Evolutionary conservation across 2,113 vertebrate species (phyloP), one percentile per base, ranked within the genome.

Genomic region (Notiomystis cincta): DNA sequence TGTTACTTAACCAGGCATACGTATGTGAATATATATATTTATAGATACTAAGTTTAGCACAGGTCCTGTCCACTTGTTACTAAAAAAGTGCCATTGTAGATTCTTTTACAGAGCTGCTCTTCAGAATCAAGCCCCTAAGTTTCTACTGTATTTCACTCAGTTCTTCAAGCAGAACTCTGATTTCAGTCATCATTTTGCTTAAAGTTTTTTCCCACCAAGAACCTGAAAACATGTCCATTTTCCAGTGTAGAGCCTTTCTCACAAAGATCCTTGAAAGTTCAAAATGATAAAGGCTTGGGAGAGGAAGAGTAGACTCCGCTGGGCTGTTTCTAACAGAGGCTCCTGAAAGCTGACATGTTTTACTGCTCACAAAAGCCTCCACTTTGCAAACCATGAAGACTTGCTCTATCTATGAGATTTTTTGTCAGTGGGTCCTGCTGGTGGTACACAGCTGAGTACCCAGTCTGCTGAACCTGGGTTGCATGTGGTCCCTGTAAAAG

Each of bases 1-100:
- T 44, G 31, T 93, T 93, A 95, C 82, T 89, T 90, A 96, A 78
- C 86, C 93, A 86, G 91, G 95, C 80, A 66, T 96, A 54, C 79
- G 56, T 92, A 66, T 66, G 58, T 45, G 16, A 65, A 54, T 42
- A 64, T 60, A 69, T 66, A 14, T 76, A 40, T 70, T 58, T 90
- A 66, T 80, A 70, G 70, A 57, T 80, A 56, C 11, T 69, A 60
- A 33, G 45, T 87, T 95, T 96, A 89, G 82, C 95, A 96, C 64
- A 91, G 85, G 70, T 72, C 73, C 82, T 60, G 73, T 79, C 75
- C 87, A 80, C 10, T 37, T 61, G 87, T 87, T 94, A 88, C 80
- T 35, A 87, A 54, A 70, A 86, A 56, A 66, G 73, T 90, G 66
- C 77, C 51, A 66, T 51, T 73, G 47, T 21, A 38, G 45, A 31